Evolutionary conservation across 2,888 invertebrate genomes (phyloP).

Genomic region (Apantesis nais): DNA sequence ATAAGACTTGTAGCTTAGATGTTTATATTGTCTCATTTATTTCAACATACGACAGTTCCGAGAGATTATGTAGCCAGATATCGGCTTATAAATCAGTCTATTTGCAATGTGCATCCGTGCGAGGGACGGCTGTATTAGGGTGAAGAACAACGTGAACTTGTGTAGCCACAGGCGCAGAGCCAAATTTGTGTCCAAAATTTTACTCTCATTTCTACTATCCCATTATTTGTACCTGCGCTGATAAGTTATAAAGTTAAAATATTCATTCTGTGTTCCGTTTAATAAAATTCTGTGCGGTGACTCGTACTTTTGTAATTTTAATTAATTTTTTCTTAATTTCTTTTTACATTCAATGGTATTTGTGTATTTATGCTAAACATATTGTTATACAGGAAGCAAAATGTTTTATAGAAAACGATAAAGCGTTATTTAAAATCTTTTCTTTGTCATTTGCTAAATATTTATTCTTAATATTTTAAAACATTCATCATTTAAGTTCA

Average conservation of each 20-base stretch:
- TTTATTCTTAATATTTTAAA: too few relatives aligned
- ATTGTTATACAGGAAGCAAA: too few relatives aligned
- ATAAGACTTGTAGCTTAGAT: conserved; percentile 25
- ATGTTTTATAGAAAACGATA: too few relatives aligned
- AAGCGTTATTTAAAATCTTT: too few relatives aligned
- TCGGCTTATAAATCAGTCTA: conserved; percentile 70
- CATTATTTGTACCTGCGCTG: conserved; percentile 24
- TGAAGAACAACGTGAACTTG: conserved; percentile 12
- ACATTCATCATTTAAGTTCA: too few relatives aligned
- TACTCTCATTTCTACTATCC: conserved; percentile 31
- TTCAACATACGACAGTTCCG: conserved; percentile 45
- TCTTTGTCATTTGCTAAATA: too few relatives aligned
- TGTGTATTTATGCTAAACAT: too few relatives aligned
- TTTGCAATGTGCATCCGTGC: conserved; percentile 59
- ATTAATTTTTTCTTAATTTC: too few relatives aligned
- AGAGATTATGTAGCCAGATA: conserved; percentile 60
- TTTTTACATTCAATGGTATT: too few relatives aligned
- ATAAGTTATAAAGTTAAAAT: conserved; percentile 15
- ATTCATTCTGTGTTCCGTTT: conserved; percentile 20
- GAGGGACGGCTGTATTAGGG: conserved; percentile 47
- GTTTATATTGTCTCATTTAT: conserved; percentile 49
- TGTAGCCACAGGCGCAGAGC: conserved; percentile 47
- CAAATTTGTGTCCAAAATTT: conserved; percentile 44
- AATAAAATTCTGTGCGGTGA: neutral
- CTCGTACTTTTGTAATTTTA: neutral